Percentiles rank a stretch among this genome's conserved stretches.
Evolutionary conservation across 2,888 invertebrate genomes (phyloP).

Genomic region (Mesopsocus fuscifrons): DNA sequence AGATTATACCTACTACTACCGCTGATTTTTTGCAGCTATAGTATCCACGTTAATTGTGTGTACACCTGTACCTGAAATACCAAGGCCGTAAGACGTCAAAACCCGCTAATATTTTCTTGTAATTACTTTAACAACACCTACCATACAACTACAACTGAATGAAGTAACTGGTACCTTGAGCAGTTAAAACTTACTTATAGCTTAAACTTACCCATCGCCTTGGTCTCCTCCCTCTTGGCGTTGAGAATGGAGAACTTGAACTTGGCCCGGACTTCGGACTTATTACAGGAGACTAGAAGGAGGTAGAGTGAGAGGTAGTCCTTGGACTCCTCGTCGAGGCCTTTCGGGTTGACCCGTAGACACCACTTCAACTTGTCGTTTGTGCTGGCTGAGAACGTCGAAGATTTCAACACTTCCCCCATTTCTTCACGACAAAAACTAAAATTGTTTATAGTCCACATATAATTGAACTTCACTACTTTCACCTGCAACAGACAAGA

Average conservation of each 20-base stretch:
- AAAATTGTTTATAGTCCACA: conserved; percentile 99
- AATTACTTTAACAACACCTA: too few relatives aligned
- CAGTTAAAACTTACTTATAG: too few relatives aligned
- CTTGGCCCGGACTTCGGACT: conserved; percentile 99
- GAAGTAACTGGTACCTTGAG: too few relatives aligned
- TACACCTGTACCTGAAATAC: too few relatives aligned
- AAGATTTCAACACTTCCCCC: conserved; percentile 99
- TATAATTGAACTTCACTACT: conserved; percentile 70
- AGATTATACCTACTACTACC: too few relatives aligned
- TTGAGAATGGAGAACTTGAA: conserved; percentile 99
- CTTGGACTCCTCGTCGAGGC: conserved; percentile 99
- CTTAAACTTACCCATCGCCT: conserved; percentile 78
- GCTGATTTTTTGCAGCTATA: too few relatives aligned
- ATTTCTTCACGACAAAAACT: conserved; percentile 99
- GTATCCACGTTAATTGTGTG: too few relatives aligned
- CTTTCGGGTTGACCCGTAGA: conserved; percentile 98
- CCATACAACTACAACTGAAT: too few relatives aligned
- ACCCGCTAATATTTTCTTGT: too few relatives aligned
- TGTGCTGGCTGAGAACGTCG: conserved; percentile 97
- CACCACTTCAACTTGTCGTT: conserved; percentile 99
- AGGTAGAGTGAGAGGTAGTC: conserved; percentile 98
- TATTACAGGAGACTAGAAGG: conserved; percentile 97
- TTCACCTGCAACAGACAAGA: conserved; percentile 4
- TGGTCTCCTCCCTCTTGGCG: conserved; percentile 99
- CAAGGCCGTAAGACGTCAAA: too few relatives aligned